A percentile compares a stretch with the other conserved stretches of the same genome.
Conservation (phyloP, 2,888 invertebrate species). For the Maniola hyperantus region DNA sequence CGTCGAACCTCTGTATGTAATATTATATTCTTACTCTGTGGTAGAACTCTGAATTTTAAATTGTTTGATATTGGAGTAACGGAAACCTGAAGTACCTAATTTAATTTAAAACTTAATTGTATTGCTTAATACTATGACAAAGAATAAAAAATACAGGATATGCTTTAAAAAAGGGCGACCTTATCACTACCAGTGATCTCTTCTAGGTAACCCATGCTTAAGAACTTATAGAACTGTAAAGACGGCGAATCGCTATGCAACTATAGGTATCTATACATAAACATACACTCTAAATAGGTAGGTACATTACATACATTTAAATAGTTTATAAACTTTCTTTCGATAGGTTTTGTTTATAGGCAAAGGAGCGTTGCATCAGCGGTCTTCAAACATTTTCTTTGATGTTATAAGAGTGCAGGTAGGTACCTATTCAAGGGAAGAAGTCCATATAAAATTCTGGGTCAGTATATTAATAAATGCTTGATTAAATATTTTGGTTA, state of each 20-base stretch:
- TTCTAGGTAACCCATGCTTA: too few relatives aligned
- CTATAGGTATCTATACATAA: too few relatives aligned
- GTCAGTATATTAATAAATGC: neutral
- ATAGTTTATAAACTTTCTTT: constrained; percentile 41
- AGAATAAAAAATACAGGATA: too few relatives aligned
- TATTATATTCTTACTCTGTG: too few relatives aligned
- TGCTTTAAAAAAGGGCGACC: too few relatives aligned
- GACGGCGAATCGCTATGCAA: too few relatives aligned
- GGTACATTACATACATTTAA: constrained; percentile 21
- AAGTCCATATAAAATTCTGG: neutral
- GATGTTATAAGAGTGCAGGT: constrained; percentile 19
- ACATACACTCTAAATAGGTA: too few relatives aligned
- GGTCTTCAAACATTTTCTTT: constrained; percentile 26
- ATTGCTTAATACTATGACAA: too few relatives aligned
- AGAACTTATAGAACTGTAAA: too few relatives aligned
- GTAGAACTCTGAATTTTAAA: constrained; percentile 25
- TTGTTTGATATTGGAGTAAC: constrained; percentile 26
- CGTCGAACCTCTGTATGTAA: too few relatives aligned
- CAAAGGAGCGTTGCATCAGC: constrained; percentile 19
- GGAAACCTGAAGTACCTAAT: neutral
- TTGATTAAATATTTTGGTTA: neutral
- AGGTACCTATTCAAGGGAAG: neutral
- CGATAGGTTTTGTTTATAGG: constrained; percentile 12
- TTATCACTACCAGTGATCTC: too few relatives aligned
- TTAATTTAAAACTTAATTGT: too few relatives aligned